These are phyloP conservation scores for Noctua janthe DNA, from an alignment of 2,888 invertebrate genomes.

Conservation along the genomic window DNA sequence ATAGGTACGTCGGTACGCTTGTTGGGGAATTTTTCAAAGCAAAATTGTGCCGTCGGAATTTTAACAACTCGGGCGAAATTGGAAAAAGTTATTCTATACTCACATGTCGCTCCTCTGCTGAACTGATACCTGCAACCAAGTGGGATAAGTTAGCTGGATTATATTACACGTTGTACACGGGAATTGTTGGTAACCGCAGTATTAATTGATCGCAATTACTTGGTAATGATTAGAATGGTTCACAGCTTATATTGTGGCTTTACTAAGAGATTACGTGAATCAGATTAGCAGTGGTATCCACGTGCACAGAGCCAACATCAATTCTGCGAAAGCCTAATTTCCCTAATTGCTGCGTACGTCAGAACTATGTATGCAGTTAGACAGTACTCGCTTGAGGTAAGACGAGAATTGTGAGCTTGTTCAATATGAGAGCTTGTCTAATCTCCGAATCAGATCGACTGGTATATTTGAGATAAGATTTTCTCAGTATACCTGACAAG, in stretches of 20 bases:
- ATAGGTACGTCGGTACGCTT: slow-evolving; percentile 67
- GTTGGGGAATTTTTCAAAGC: slow-evolving; percentile 86
- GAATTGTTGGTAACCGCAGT: slow-evolving; percentile 25
- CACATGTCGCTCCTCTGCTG: slow-evolving; percentile 89
- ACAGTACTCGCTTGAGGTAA: neutral
- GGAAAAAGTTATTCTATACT: slow-evolving; percentile 85
- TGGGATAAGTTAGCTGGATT: slow-evolving; percentile 55
- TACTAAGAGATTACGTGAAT: slow-evolving; percentile 21
- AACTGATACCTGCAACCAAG: slow-evolving; percentile 88
- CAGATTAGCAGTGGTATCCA: slow-evolving; percentile 20
- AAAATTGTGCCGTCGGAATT: slow-evolving; percentile 81
- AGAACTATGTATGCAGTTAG: slow-evolving; percentile 21
- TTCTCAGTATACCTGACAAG: slow-evolving; percentile 15
- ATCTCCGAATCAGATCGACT: slow-evolving; percentile 20
- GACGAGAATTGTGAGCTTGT: slow-evolving; percentile 13
- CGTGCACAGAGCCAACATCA: slow-evolving; percentile 9
- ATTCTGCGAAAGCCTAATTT: slow-evolving; percentile 38
- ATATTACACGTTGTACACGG: slow-evolving; percentile 43
- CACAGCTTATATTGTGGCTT: slow-evolving; percentile 32
- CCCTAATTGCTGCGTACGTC: slow-evolving; percentile 16
- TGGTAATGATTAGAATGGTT: slow-evolving; percentile 40
- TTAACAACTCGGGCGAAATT: slow-evolving; percentile 81
- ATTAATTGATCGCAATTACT: slow-evolving; percentile 39
- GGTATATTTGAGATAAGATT: slow-evolving; percentile 5
- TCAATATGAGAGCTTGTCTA: slow-evolving; percentile 11